These are phyloP conservation scores for Rousettus madagascariensis DNA, from an alignment of 2,797 vertebrate species.

Conservation along the genomic window DNA sequence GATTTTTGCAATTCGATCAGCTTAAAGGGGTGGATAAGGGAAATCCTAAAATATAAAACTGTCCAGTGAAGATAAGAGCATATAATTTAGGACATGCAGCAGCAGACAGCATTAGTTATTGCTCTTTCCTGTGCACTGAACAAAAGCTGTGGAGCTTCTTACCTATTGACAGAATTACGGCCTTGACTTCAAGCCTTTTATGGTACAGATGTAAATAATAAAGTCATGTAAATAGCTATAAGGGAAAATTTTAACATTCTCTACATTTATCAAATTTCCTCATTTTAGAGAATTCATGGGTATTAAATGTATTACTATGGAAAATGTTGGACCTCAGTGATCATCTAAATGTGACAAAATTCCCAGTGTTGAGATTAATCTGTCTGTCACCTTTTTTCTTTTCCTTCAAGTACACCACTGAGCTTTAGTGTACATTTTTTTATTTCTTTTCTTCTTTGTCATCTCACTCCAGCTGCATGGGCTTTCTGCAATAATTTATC, in stretches of 20 bases:
- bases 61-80: constrained; percentile 61
- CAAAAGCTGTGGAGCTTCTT: not conserved
- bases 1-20: constrained; percentile 59
- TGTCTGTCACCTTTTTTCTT: not conserved
- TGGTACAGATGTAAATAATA: constrained; percentile 41
- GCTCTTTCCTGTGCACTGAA: not conserved
- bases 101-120: constrained; percentile 37
- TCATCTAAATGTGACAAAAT: not conserved
- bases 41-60: constrained; percentile 68
- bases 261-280: not conserved
- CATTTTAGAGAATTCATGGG: not conserved
- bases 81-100: constrained; percentile 36
- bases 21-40: constrained; percentile 38
- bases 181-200: not conserved
- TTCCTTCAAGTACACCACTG: not conserved
- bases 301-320: not conserved
- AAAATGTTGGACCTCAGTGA: not conserved
- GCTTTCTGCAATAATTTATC: not conserved
- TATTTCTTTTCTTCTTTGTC: not conserved
- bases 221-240: constrained; percentile 13
- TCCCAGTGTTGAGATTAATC: not conserved
- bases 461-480: not conserved
- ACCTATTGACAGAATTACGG: not conserved
- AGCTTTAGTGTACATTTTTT: not conserved
- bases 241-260: not conserved